These are phyloP conservation scores for Sceloporus tristichus DNA, from an alignment of 2,113 vertebrate genomes.

Conservation along the genomic window DNA sequence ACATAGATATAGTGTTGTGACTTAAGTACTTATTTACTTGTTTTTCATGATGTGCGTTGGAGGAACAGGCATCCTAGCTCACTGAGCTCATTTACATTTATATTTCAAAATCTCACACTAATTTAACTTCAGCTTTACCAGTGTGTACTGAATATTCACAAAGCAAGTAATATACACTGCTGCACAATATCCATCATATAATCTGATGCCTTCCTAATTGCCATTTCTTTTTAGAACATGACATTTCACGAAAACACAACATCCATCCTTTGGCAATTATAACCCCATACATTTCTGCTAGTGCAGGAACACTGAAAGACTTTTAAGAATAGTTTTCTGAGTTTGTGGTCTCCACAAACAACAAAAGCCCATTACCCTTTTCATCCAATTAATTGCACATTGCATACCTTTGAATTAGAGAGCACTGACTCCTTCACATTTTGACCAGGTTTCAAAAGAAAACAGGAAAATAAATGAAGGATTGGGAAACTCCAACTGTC, in stretches of 20 bases:
- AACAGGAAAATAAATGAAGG: too few relatives aligned
- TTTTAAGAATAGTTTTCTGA: background rate
- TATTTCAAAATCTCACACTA: constrained; percentile 9
- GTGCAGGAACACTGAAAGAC: background rate
- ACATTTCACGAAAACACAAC: constrained; percentile 41
- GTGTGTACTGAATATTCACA: constrained; percentile 38
- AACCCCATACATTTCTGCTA: background rate
- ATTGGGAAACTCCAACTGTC: too few relatives aligned
- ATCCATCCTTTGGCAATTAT: background rate
- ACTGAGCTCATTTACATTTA: constrained; percentile 24
- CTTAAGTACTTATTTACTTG: constrained; percentile 41
- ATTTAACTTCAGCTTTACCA: constrained; percentile 26
- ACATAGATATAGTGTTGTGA: background rate
- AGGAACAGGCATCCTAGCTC: constrained; percentile 24
- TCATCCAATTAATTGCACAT: background rate
- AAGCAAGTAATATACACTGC: constrained; percentile 56
- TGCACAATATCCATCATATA: constrained; percentile 21
- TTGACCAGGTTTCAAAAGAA: too few relatives aligned
- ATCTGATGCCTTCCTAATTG: constrained; percentile 47
- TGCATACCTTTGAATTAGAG: background rate
- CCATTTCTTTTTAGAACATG: constrained; percentile 37
- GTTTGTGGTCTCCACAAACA: background rate
- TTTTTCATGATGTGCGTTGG: background rate
- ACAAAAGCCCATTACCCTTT: background rate
- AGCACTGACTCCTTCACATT: background rate